Conservation (phyloP, 2,113 vertebrate species). For the Tricholaema leucomelas region DNA sequence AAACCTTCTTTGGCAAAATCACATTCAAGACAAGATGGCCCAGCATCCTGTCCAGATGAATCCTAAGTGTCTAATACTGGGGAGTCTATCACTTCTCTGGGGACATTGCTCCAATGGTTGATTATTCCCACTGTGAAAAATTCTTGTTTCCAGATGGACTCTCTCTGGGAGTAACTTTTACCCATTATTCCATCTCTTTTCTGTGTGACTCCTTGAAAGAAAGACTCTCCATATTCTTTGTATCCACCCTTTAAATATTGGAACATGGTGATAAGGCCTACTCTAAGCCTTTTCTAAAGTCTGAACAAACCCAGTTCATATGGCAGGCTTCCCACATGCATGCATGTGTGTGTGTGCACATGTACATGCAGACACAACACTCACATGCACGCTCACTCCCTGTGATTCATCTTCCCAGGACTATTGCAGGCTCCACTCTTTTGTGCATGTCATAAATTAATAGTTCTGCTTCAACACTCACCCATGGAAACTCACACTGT, state of each 20-base stretch:
- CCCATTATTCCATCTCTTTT: not conserved
- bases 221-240: not conserved
- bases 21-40: not conserved
- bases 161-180: not conserved
- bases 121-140: not conserved
- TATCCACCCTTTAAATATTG: not conserved
- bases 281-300: not conserved
- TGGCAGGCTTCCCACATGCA: not conserved
- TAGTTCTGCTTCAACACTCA: not conserved
- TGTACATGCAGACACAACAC: not conserved
- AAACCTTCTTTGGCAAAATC: not conserved
- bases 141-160: not conserved
- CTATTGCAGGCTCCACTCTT: not conserved
- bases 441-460: not conserved
- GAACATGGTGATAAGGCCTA: not conserved
- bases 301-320: not conserved
- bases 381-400: rapidly evolving
- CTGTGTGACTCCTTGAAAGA: not conserved
- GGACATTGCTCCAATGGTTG: not conserved
- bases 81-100: not conserved
- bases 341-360: rapidly evolving
- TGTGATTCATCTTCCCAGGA: not conserved
- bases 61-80: not conserved
- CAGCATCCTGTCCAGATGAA: not conserved
- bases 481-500: not conserved